Percentiles rank a stretch among this genome's conserved stretches.
Evolutionary conservation across 2,888 invertebrate species (phyloP).

Genomic region (Meteorus cinctellus): DNA sequence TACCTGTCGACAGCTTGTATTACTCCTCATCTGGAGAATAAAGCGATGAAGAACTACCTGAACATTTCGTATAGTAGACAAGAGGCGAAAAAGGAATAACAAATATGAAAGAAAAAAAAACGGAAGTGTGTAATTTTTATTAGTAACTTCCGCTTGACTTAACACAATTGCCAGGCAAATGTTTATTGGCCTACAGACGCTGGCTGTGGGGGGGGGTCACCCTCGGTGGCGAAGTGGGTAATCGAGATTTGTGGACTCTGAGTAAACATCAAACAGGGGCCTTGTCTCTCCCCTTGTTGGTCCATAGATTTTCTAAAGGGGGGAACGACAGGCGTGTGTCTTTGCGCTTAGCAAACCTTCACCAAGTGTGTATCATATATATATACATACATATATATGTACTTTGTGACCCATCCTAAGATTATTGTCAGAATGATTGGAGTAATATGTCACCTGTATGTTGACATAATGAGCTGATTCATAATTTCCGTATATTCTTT

Average conservation of each 20-base stretch:
- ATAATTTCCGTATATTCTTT: slow-evolving; percentile 1
- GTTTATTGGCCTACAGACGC: slow-evolving; percentile 52
- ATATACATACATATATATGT: not conserved
- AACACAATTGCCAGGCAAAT: slow-evolving; percentile 37
- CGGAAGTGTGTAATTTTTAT: slow-evolving; percentile 39
- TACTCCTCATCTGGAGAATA: too few species aligned
- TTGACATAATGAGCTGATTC: not conserved
- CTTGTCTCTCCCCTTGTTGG: slow-evolving; percentile 21
- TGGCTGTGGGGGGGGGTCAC: slow-evolving; percentile 40
- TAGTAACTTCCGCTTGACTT: slow-evolving; percentile 32
- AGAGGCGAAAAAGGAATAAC: not conserved
- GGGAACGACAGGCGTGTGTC: slow-evolving; percentile 44
- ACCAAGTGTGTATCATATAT: slow-evolving; percentile 56
- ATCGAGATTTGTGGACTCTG: slow-evolving; percentile 67
- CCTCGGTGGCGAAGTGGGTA: slow-evolving; percentile 58
- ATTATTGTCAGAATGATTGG: not conserved
- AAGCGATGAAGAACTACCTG: too few species aligned
- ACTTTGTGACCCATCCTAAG: not conserved
- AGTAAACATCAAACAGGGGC: slow-evolving; percentile 56
- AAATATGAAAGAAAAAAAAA: not conserved
- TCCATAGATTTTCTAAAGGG: not conserved
- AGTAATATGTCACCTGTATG: not conserved
- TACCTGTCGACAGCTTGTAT: too few species aligned
- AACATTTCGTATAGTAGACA: not conserved
- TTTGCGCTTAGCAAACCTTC: slow-evolving; percentile 64